Conservation (phyloP, 92 coral and sea anemone species). For the Ricordea florida region DNA sequence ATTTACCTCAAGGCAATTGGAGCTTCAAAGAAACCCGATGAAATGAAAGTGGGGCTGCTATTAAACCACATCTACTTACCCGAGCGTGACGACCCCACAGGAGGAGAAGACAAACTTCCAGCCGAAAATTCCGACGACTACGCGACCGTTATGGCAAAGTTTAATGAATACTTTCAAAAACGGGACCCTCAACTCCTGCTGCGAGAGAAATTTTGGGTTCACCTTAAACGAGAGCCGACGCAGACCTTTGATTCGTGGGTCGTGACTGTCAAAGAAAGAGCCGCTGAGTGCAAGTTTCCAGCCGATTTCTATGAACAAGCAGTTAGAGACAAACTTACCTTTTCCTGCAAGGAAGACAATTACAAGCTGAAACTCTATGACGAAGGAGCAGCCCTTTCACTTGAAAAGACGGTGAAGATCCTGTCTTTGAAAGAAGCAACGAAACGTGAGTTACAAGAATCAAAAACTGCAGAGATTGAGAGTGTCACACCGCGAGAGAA, state of each 20-base stretch:
- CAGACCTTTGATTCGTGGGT: slow-evolving; percentile 63
- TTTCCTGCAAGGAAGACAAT: slow-evolving; percentile 48
- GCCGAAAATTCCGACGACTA: slow-evolving; percentile 41
- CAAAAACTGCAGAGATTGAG: too few relatives aligned
- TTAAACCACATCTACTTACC: slow-evolving; percentile 28
- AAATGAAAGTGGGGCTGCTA: slow-evolving; percentile 23
- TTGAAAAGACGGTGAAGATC: slow-evolving; percentile 31
- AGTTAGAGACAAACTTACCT: slow-evolving; percentile 51
- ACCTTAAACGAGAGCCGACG: slow-evolving; percentile 45
- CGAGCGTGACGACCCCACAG: slow-evolving; percentile 25
- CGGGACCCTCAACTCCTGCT: slow-evolving; percentile 49
- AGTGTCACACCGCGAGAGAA: too few relatives aligned
- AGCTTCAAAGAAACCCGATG: slow-evolving; percentile 26
- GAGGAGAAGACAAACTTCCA: slow-evolving; percentile 30
- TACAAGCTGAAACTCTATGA: slow-evolving; percentile 53
- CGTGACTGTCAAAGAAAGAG: slow-evolving; percentile 52
- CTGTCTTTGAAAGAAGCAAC: too few relatives aligned
- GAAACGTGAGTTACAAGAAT: too few relatives aligned
- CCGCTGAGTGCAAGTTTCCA: slow-evolving; percentile 61
- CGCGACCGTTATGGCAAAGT: slow-evolving; percentile 42
- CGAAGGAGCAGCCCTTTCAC: slow-evolving; percentile 47
- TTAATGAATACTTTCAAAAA: slow-evolving; percentile 43
- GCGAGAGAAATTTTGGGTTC: slow-evolving; percentile 47
- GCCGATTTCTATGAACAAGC: slow-evolving; percentile 41
- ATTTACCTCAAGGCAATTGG: slow-evolving; percentile 44